phyloP scores from a whole-genome alignment of 2,888 invertebrate genomes.

The Eilema caniola region DNA sequence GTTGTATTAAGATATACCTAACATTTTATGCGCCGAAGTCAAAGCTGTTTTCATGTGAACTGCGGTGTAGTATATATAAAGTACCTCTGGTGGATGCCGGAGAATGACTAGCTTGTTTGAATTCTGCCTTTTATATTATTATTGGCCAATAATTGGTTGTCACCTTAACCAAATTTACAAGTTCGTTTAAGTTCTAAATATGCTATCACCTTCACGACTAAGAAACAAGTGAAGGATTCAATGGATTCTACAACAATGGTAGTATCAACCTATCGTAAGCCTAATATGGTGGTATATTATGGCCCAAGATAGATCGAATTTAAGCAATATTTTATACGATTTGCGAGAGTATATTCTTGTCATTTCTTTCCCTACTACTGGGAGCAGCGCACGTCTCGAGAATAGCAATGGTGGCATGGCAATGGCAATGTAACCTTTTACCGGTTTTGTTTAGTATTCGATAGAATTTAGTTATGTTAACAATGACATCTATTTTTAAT shows the following conservation, averaged over 20 bases:
- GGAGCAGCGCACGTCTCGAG: not conserved
- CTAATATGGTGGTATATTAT: no score
- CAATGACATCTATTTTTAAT: constrained; percentile 29
- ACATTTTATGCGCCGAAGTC: not conserved
- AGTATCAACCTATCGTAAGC: no score
- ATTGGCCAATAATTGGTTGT: no score
- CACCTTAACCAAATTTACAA: no score
- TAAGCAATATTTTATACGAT: not conserved
- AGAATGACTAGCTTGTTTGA: no score
- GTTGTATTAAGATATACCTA: not conserved
- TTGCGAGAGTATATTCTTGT: not conserved
- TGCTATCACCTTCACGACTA: no score
- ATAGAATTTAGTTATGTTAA: constrained; percentile 29
- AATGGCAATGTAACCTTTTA: not conserved
- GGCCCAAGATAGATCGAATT: not conserved
- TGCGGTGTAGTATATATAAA: not conserved
- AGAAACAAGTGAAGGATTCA: no score
- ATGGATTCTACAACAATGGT: no score
- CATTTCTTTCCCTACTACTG: not conserved
- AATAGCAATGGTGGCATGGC: not conserved
- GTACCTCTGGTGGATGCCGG: no score
- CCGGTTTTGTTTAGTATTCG: not conserved
- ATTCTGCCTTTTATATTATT: no score
- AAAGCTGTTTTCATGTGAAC: not conserved
- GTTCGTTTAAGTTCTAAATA: no score